Conservation (phyloP, 1,140 invertebrate species). For the Lasioglossum baleicum region DNA sequence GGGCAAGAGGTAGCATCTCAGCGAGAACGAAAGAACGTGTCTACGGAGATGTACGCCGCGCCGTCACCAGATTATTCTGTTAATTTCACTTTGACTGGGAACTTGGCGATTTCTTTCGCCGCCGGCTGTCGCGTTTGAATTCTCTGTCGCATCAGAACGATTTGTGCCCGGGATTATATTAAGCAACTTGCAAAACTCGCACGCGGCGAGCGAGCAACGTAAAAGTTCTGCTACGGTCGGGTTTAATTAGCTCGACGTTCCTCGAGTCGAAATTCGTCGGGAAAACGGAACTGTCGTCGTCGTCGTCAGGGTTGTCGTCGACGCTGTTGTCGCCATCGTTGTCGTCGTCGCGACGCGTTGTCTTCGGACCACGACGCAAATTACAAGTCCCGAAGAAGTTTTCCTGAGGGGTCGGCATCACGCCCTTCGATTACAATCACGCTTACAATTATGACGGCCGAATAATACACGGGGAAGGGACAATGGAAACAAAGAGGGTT, state of each 20-base stretch:
- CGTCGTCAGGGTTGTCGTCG: not conserved
- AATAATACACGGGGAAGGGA: slow-evolving; percentile 31
- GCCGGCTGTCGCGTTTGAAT: no score
- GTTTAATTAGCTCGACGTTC: slow-evolving; percentile 10
- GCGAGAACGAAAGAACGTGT: no score
- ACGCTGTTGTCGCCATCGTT: no score
- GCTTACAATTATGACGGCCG: slow-evolving; percentile 27
- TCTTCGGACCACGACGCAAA: not conserved
- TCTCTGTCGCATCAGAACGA: no score
- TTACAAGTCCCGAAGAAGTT: slow-evolving; percentile 14
- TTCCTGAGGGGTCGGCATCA: not conserved
- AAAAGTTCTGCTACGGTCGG: not conserved
- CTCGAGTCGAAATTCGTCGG: not conserved
- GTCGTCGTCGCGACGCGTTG: not conserved
- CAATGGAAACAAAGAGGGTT: slow-evolving; percentile 28
- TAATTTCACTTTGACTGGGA: no score
- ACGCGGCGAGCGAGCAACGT: no score
- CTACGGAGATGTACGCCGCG: no score
- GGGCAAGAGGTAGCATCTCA: no score
- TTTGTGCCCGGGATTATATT: no score
- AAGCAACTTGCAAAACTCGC: no score
- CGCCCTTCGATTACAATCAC: slow-evolving; percentile 35
- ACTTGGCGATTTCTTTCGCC: no score
- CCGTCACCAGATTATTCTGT: no score
- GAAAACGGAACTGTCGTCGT: not conserved